Evolutionary conservation across 2,797 vertebrate genomes (phyloP).

Genomic region (Karalla daura): DNA sequence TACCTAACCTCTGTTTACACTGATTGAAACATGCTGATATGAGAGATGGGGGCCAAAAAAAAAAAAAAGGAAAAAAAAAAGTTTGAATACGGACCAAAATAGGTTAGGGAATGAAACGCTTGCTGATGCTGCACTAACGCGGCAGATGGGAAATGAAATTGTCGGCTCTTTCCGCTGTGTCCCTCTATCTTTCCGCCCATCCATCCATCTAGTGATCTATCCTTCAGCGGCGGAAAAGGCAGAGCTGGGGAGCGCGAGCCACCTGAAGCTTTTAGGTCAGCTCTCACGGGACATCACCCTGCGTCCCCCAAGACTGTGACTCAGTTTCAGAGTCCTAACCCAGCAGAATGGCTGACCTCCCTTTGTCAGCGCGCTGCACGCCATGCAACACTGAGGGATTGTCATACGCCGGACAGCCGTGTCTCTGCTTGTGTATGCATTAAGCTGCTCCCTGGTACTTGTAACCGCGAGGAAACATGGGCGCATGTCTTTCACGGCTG

Average conservation of each 20-base stretch:
- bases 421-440: conserved; percentile 64
- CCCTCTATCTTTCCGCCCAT: conserved; percentile 63
- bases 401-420: conserved; percentile 53
- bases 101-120: conserved; percentile 72
- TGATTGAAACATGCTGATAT: conserved; percentile 78
- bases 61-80: conserved; percentile 33
- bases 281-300: conserved; percentile 41
- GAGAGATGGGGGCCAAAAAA: conserved; percentile 34
- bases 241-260: conserved; percentile 30
- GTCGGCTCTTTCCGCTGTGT: conserved; percentile 59
- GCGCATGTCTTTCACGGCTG: conserved; percentile 40
- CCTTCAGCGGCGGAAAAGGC: conserved; percentile 44
- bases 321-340: conserved; percentile 51
- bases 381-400: conserved; percentile 22
- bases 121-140: conserved; percentile 80
- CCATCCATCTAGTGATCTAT: conserved; percentile 68
- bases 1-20: conserved; percentile 71
- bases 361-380: conserved; percentile 50
- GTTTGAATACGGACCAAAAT: conserved; percentile 65
- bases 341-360: conserved; percentile 41
- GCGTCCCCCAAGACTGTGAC: conserved; percentile 34
- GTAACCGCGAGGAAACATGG: conserved; percentile 51
- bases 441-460: conserved; percentile 58
- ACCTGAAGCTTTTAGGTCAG: conserved; percentile 69
- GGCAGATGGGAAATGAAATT: conserved; percentile 79